Evolutionary conservation across 2,113 vertebrate species (phyloP).

Genomic region (Carlito syrichta): DNA sequence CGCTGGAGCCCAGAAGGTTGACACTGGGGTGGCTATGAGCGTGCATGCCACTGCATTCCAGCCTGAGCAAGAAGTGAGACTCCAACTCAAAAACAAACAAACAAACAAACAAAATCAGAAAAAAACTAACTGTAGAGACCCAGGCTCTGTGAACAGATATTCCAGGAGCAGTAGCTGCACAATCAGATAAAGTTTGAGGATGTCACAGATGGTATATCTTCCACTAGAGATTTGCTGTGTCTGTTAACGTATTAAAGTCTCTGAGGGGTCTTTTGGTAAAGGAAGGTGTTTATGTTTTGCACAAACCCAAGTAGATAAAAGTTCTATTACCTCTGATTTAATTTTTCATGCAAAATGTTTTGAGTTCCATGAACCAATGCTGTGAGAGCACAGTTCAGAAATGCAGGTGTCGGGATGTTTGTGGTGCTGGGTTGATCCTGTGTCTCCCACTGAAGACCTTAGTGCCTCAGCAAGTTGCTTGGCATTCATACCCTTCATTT

Average conservation of each 20-base stretch:
- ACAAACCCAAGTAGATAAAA: neutral
- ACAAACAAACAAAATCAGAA: too few species aligned
- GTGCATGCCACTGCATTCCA: too few species aligned
- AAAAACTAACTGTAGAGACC: neutral
- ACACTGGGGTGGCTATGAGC: too few species aligned
- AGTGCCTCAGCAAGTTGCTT: neutral
- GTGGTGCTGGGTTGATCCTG: neutral
- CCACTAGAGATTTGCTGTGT: neutral
- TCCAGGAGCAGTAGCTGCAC: neutral
- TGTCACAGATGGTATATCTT: neutral
- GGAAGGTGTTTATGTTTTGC: neutral
- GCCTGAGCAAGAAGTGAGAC: too few species aligned
- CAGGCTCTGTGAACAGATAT: neutral
- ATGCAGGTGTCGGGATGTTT: neutral
- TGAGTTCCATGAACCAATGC: neutral
- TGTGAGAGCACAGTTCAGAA: neutral
- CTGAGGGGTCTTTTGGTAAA: neutral
- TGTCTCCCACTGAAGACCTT: neutral
- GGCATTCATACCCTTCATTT: neutral
- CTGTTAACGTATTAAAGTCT: neutral
- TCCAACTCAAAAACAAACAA: too few species aligned
- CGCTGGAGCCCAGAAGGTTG: too few species aligned
- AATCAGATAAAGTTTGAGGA: neutral
- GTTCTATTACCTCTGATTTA: neutral
- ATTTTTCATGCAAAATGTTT: neutral